Base-by-base conservation (phyloP, 1,140 invertebrate species). In the Bombus superbus region DNA sequence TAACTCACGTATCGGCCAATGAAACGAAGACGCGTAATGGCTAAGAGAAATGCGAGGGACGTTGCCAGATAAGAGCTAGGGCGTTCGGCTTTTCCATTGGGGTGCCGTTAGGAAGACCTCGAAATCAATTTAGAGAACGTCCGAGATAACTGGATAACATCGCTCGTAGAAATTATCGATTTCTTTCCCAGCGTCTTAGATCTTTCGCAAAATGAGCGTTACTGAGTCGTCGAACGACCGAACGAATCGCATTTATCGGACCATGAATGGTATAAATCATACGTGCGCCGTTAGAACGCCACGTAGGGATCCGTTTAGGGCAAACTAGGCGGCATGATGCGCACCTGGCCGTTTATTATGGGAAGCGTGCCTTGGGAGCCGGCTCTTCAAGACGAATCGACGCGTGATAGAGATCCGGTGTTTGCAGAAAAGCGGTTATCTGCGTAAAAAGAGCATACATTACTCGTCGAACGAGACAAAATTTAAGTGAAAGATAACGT, bases 81-180 rank as follows among this genome's bases (percentile, higher is more conserved):
- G 87, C 53, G 85, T 74, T 80, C 44, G 22, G 53, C 35, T 77
- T 83, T 86, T 79, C 88, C 86, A 76, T 74, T 73, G 74, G 72
- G 32, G 32, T 68, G 69, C 38, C 73, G 72, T 77, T 83, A 80
- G 84, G 22, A 89, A 92, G 87, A 90, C 84, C 91, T 92, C 85
- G 90, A 89, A 95, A 94, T 95, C 94, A 94, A 95, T 95, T 94
- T 93, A 88, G 91, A 92, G 88, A 92, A 92, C 89, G 73, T 74
- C 71, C 77, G 66, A 92, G 92, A 92, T 92, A 90, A 86, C 81
- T 72, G 87, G 88, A 91, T 91, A 91, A 91, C 90, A 86, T 89
- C 84, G 72, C 76, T 80, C 76, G 62, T 42, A 40, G 47, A 40
- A 71, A 25, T 47, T 87, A 91, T 89, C 85, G 89, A 85, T 86